Evolutionary conservation across 2,888 invertebrate species (phyloP).

Genomic region (Pterostichus madidus): DNA sequence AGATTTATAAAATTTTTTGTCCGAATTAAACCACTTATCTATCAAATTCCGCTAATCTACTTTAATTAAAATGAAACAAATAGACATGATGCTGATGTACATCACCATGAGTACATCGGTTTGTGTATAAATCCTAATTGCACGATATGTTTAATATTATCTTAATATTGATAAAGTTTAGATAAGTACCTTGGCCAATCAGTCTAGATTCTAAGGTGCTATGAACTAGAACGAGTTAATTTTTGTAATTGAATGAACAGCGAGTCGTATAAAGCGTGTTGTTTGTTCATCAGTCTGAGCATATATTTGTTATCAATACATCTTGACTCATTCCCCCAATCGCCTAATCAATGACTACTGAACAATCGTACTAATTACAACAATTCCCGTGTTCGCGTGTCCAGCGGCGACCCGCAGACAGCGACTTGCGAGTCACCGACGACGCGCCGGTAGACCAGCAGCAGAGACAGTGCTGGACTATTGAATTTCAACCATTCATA

Average conservation of each 20-base stretch:
- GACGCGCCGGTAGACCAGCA: slow-evolving; percentile 1
- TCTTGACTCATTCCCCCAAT: slow-evolving; percentile 20
- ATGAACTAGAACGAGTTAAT: neutral
- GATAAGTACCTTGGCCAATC: too few relatives aligned
- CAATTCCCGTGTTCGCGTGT: slow-evolving; percentile 32
- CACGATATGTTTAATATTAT: too few relatives aligned
- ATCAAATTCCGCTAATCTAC: too few relatives aligned
- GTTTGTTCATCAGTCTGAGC: neutral
- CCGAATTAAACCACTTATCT: too few relatives aligned
- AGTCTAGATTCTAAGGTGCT: too few relatives aligned
- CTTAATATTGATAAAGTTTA: too few relatives aligned
- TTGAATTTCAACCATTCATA: neutral
- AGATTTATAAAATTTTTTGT: too few relatives aligned
- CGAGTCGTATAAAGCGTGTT: too few relatives aligned
- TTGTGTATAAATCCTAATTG: too few relatives aligned
- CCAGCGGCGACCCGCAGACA: slow-evolving; percentile 21
- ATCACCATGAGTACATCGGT: too few relatives aligned
- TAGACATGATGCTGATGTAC: too few relatives aligned
- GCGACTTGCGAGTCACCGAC: slow-evolving; percentile 31
- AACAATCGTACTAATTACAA: slow-evolving; percentile 48
- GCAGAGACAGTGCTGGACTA: slow-evolving; percentile 2
- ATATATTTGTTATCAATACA: slow-evolving; percentile 13
- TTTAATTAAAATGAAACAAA: too few relatives aligned
- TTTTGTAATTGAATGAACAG: neutral
- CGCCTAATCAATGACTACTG: slow-evolving; percentile 46